Evolutionary conservation across 2,888 invertebrate genomes (phyloP).

Genomic region (Platycheirus rosarum): DNA sequence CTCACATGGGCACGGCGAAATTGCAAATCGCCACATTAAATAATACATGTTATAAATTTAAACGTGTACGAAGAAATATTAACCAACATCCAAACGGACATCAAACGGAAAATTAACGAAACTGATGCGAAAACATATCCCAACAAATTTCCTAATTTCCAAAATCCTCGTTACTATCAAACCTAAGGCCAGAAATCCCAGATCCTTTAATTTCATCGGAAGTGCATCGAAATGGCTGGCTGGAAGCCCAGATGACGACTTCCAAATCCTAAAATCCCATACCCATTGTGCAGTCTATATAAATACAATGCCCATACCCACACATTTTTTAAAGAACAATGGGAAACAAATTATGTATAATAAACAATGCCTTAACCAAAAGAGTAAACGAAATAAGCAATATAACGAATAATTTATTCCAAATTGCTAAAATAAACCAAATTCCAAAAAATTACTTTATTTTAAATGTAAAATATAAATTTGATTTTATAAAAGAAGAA

Average conservation of each 20-base stretch:
- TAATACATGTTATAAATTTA: conserved; percentile 16
- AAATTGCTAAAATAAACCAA: background rate
- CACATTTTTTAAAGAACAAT: conserved; percentile 7
- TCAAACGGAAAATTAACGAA: background rate
- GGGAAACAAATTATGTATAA: conserved; percentile 12
- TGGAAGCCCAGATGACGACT: conserved; percentile 21
- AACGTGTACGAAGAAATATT: conserved; percentile 1
- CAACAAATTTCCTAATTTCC: background rate
- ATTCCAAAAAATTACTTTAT: background rate
- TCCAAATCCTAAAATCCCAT: conserved; percentile 13
- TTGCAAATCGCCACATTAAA: conserved; percentile 35
- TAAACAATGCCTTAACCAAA: conserved; percentile 1
- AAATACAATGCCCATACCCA: too few relatives aligned
- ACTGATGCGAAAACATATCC: conserved; percentile 5
- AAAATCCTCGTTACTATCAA: conserved; percentile 8
- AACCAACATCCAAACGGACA: background rate
- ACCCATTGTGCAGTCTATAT: too few relatives aligned
- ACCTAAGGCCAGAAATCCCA: conserved; percentile 9
- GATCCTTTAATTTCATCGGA: conserved; percentile 15
- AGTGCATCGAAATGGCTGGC: conserved; percentile 12
- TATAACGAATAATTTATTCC: conserved; percentile 1
- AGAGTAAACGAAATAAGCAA: conserved; percentile 7
- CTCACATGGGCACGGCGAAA: conserved; percentile 46
- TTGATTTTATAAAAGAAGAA: background rate
- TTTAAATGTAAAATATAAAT: conserved; percentile 9